Conservation (phyloP, 2,888 invertebrate species). For the Scelioninae gen. 1 region DNA sequence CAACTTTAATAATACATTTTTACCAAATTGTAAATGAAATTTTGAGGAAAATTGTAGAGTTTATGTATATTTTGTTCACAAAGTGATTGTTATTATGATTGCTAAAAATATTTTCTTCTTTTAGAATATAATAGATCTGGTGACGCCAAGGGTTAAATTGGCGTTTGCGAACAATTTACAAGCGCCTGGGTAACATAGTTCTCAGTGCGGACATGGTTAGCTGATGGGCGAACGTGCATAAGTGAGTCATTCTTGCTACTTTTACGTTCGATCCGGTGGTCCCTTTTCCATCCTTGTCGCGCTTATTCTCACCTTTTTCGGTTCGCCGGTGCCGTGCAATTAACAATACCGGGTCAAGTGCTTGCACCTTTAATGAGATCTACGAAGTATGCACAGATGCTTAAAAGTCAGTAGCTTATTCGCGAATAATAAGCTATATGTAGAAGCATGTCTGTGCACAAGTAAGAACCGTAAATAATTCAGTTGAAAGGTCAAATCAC, state of each 20-base stretch:
- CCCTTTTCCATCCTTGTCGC: constrained; percentile 57
- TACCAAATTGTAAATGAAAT: no score
- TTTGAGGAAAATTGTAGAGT: no score
- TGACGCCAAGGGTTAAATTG: constrained; percentile 29
- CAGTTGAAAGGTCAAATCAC: constrained; percentile 54
- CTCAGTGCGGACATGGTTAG: constrained; percentile 37
- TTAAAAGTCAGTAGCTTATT: constrained; percentile 69
- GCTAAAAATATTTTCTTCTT: not conserved
- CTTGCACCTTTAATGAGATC: constrained; percentile 70
- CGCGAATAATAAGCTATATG: constrained; percentile 64
- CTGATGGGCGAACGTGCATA: constrained; percentile 70
- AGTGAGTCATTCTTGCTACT: constrained; percentile 68
- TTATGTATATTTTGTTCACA: no score
- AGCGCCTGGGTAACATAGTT: constrained; percentile 37
- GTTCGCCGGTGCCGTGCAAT: constrained; percentile 67
- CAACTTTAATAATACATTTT: no score
- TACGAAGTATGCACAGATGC: constrained; percentile 68
- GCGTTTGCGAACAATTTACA: constrained; percentile 22
- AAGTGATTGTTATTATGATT: no score
- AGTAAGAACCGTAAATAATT: constrained; percentile 57
- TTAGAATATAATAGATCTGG: not conserved
- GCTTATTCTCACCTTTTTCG: constrained; percentile 64
- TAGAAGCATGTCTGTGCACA: constrained; percentile 41
- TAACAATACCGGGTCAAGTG: constrained; percentile 72
- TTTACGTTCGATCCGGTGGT: constrained; percentile 69